Percentiles rank a stretch among this genome's conserved stretches.
phyloP scores from a whole-genome alignment of 2,113 vertebrate species.

The Boulengeromyrus knoepffleri region DNA sequence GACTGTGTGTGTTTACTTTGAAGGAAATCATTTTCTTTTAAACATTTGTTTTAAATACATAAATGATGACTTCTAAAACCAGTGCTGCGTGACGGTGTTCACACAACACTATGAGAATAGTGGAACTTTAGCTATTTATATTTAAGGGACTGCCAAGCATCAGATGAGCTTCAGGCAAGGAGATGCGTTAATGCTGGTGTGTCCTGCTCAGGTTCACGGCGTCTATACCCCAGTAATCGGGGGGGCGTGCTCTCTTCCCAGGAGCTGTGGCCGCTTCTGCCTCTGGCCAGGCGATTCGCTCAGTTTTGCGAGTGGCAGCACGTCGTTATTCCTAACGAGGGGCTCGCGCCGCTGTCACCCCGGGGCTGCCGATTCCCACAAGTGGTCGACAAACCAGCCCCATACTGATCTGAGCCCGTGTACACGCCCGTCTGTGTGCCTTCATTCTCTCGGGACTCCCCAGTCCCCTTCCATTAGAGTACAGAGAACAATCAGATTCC shows the following conservation, averaged over 20 bases:
- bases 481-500: slow-evolving; percentile 10
- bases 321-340: background rate
- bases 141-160: background rate
- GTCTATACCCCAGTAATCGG: background rate
- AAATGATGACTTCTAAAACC: background rate
- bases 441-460: background rate
- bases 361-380: background rate
- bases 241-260: too few relatives aligned
- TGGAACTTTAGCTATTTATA: background rate
- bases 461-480: background rate
- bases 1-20: background rate
- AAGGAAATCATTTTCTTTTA: slow-evolving; percentile 2
- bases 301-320: background rate
- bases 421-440: background rate
- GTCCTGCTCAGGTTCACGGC: background rate
- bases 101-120: background rate
- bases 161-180: background rate
- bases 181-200: background rate
- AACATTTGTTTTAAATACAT: background rate
- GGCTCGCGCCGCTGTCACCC: background rate
- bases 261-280: background rate
- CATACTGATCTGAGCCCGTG: background rate
- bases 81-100: background rate
- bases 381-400: background rate
- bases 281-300: background rate